A percentile compares a stretch with the other conserved stretches of the same genome.
phyloP scores from a whole-genome alignment of 1,140 invertebrate genomes.

The Zaprionus lachaisei region DNA sequence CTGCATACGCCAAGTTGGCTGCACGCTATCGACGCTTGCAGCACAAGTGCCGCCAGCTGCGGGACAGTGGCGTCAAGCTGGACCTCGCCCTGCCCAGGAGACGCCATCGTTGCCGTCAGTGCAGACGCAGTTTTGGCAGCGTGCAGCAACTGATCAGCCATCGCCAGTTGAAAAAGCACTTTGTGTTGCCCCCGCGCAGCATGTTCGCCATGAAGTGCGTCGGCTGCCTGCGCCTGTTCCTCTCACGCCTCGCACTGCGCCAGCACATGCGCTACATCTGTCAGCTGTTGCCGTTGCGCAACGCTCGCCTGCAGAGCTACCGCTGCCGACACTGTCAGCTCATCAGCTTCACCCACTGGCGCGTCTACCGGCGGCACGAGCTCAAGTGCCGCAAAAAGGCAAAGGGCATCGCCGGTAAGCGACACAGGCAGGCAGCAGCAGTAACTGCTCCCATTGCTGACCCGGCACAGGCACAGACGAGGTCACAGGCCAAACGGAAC shows the following conservation, averaged over 20 bases:
- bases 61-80: background rate
- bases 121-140: constrained; percentile 39
- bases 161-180: constrained; percentile 43
- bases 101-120: constrained; percentile 43
- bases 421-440: background rate
- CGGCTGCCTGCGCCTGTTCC: constrained; percentile 64
- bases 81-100: no score
- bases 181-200: constrained; percentile 35
- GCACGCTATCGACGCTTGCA: constrained; percentile 52
- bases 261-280: constrained; percentile 79
- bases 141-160: constrained; percentile 49
- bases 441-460: background rate
- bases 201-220: constrained; percentile 54
- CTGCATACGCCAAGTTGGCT: constrained; percentile 59
- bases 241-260: constrained; percentile 53
- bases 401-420: constrained; percentile 10
- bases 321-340: constrained; percentile 73
- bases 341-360: constrained; percentile 76
- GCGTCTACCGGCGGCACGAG: constrained; percentile 70
- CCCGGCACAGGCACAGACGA: background rate
- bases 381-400: constrained; percentile 53
- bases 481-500: constrained; percentile 17
- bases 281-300: constrained; percentile 66
- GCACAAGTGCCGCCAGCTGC: constrained; percentile 45
- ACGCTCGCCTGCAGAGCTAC: constrained; percentile 61